These are phyloP conservation scores for Cheilosia grossa DNA, from an alignment of 2,888 invertebrate species.

Conservation along the genomic window DNA sequence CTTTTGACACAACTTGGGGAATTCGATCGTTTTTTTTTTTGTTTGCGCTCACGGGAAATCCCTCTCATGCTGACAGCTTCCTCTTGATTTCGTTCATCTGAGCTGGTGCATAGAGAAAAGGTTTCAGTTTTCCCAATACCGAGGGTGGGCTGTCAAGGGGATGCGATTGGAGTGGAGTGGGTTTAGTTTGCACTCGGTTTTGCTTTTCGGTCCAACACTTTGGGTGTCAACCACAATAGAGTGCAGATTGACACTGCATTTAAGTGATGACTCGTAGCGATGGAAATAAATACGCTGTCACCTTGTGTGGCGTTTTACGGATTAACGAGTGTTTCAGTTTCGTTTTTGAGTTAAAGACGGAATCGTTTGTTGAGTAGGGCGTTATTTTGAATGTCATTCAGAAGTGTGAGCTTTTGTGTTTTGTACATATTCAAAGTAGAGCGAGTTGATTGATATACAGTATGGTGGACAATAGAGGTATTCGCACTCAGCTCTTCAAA, in stretches of 20 bases:
- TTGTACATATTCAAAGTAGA: too few species aligned
- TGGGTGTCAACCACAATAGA: constrained; percentile 65
- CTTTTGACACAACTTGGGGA: constrained; percentile 7
- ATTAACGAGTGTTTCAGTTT: neutral
- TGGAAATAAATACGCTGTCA: constrained; percentile 27
- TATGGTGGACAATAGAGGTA: too few species aligned
- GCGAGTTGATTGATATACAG: too few species aligned
- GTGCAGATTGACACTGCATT: constrained; percentile 62
- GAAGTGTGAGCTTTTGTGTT: neutral
- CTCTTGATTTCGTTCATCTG: constrained; percentile 7
- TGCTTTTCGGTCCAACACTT: constrained; percentile 53
- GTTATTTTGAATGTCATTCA: constrained; percentile 1
- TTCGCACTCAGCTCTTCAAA: too few species aligned
- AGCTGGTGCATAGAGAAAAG: constrained; percentile 15
- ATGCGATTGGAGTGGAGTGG: neutral
- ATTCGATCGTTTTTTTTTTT: neutral
- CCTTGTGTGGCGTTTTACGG: constrained; percentile 1
- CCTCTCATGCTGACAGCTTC: constrained; percentile 24
- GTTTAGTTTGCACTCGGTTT: constrained; percentile 43
- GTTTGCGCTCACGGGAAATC: neutral
- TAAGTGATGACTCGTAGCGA: constrained; percentile 32
- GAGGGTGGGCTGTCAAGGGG: constrained; percentile 1
- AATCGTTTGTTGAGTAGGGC: neutral
- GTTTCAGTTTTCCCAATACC: constrained; percentile 14
- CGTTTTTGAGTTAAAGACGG: neutral